These are phyloP conservation scores for Bellardia bayeri DNA, from an alignment of 2,888 invertebrate genomes.

Conservation along the genomic window DNA sequence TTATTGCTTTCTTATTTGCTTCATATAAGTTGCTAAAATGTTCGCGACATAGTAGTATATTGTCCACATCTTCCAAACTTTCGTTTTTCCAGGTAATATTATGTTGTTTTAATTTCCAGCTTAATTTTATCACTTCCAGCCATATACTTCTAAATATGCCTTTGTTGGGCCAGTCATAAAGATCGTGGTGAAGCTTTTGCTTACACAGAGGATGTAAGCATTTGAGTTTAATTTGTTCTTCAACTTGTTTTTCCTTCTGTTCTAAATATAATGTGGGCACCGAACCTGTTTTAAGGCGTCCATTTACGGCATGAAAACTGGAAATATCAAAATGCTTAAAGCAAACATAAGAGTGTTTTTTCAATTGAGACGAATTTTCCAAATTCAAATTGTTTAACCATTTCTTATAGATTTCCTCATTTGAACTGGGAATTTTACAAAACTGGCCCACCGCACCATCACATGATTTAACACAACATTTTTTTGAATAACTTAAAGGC, in stretches of 20 bases:
- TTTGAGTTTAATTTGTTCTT: neutral
- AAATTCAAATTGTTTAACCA: constrained; percentile 78
- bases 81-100: no score
- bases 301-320: constrained; percentile 60
- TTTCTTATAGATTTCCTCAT: constrained; percentile 70
- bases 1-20: constrained; percentile 22
- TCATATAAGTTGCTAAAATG: constrained; percentile 44
- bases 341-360: constrained; percentile 74
- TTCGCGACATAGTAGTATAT: constrained; percentile 52
- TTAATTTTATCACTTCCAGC: neutral
- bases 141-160: constrained; percentile 66
- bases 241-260: constrained; percentile 57
- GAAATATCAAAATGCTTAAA: constrained; percentile 76
- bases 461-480: constrained; percentile 76
- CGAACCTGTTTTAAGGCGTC: constrained; percentile 66
- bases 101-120: neutral
- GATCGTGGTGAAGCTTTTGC: neutral
- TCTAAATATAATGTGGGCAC: constrained; percentile 78
- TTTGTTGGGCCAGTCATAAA: constrained; percentile 75
- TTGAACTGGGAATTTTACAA: neutral
- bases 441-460: neutral
- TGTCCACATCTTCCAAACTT: no score
- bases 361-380: constrained; percentile 43
- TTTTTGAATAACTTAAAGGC: neutral
- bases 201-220: constrained; percentile 64